Percentiles rank a stretch among this genome's conserved stretches.
These are phyloP conservation scores for Rhagoletis zephyria DNA, from an alignment of 1,140 invertebrate genomes.

Conservation along the genomic window DNA sequence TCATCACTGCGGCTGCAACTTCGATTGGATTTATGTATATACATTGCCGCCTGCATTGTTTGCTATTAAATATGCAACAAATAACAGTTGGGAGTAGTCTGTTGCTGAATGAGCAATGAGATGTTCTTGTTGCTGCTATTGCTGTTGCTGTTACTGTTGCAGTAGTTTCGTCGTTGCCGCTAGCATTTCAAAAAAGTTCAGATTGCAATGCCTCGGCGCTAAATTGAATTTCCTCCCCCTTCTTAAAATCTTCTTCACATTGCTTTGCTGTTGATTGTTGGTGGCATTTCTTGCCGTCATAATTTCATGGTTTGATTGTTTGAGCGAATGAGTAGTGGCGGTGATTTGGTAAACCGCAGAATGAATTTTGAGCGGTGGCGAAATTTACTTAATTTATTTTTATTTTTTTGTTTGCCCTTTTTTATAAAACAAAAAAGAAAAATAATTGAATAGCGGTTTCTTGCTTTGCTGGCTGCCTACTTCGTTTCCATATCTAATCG, in stretches of 20 bases:
- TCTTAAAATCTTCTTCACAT: not conserved
- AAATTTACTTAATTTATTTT: not conserved
- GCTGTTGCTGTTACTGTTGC: not conserved
- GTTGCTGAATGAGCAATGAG: no score
- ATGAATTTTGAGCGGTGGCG: not conserved
- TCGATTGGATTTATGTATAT: not conserved
- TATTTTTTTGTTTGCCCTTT: not conserved
- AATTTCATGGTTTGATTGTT: not conserved
- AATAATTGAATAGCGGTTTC: not conserved
- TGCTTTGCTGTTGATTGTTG: not conserved
- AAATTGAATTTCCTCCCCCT: conserved; percentile 7
- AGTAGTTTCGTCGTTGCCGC: not conserved
- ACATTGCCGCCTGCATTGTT: not conserved
- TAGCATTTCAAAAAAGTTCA: not conserved
- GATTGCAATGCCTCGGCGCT: not conserved
- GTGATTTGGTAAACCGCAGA: not conserved
- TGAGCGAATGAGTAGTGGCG: not conserved
- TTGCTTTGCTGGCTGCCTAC: no score
- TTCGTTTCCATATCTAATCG: not conserved
- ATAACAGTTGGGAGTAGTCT: not conserved
- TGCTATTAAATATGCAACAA: conserved; percentile 3
- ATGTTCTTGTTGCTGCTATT: not conserved
- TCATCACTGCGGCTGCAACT: not conserved
- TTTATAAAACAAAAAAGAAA: not conserved
- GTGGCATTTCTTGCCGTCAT: not conserved